Evolutionary conservation across 1,140 invertebrate genomes (phyloP), one percentile per base, ranked within the genome.

Genomic region (Leptopilina clavipes): DNA sequence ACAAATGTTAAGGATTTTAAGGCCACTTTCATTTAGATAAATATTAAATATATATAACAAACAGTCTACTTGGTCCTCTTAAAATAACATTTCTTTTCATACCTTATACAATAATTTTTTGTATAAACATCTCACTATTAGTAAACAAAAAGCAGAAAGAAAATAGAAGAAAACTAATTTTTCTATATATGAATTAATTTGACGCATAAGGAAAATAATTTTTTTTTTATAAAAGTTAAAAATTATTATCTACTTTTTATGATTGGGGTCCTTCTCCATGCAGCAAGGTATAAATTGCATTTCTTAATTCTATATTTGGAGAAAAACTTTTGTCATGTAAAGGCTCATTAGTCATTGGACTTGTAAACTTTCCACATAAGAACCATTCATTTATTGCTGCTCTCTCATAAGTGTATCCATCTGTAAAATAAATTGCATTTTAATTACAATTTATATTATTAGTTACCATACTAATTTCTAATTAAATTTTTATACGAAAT

Each of bases 341-440:
- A 5, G 89, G 79, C 79, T 93, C 90, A 84, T 96, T 96, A 8
- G 95, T 96, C 93, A 96, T 94, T 12, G 95, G 95, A 89, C 94
- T 95, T 0, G 93, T 93, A 77, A 91, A 92, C 85, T 94, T 95
- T 0, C 94, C 94, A 72, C 92, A 93, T 48, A 93, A 87, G 72
- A 96, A 93, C 95, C 95, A 96, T 82, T 94, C 93, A 31, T 91
- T 91, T 75, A 96, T 95, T 9, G 95, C 95, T 73, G 91, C 90
- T 84, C 92, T 91, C 83, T 96, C 95, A 83, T 96, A 96, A 0
- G 93, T 94, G 82, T 94, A 95, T 31, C 95, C 95, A 91, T 96
- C 95, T 93, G 87, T 17, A 86, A 87, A 70, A 70, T 44, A 11
- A 70, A n/a, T n/a, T 70, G 40, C n/a, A 43, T 77, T 11, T 73